Base-by-base conservation (phyloP, 2,113 vertebrate genomes). In the Pterocles gutturalis region DNA sequence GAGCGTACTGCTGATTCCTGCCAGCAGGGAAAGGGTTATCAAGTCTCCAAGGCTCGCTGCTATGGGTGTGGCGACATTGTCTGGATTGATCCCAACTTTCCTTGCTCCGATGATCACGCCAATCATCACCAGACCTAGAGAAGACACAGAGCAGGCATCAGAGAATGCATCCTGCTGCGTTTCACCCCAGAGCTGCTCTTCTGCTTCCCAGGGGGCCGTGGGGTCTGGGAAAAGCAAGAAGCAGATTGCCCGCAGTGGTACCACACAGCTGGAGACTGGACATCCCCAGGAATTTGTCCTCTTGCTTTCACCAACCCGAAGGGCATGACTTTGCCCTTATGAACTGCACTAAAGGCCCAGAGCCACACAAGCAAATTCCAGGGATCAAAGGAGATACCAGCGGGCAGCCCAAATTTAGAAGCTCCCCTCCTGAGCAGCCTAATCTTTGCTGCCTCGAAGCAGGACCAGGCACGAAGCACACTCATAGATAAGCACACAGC, bases 1-100 rank as follows among this genome's bases (percentile, higher is more conserved):
- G 75, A 99, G 98, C 2, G 97, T 97, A 85, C 98, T 99, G 98
- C 99, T 99, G 95, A 99, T 98, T 38, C 98, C 98, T 0, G 99
- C 99, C 96, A 99, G 98, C 75, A 99, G 98, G 36, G 99, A 99
- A 87, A 99, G 97, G 2, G 99, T 99, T 97, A 99, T 99, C 84
- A 99, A 86, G 96, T 99, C 99, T 26, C 99, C 99, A 45, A 99
- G 99, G 95, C 99, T 99, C n/a, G 99, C 99, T 11, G 99, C 99
- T 29, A 99, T 99, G 53, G 99, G 99, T 3, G 99, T 99, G 92
- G 99, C 99, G 1, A 99, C 98, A 33, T 99, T 99, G 98, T 99
- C 99, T 2, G 99, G 99, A 97, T 99, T 99, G 95, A 99, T 98
- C 71, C 99, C 99, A 54, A 99, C 96, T 89, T 99, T 99, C 94